Evolutionary conservation across 2,888 invertebrate species (phyloP).

Genomic region (Drosophila fungiperda): DNA sequence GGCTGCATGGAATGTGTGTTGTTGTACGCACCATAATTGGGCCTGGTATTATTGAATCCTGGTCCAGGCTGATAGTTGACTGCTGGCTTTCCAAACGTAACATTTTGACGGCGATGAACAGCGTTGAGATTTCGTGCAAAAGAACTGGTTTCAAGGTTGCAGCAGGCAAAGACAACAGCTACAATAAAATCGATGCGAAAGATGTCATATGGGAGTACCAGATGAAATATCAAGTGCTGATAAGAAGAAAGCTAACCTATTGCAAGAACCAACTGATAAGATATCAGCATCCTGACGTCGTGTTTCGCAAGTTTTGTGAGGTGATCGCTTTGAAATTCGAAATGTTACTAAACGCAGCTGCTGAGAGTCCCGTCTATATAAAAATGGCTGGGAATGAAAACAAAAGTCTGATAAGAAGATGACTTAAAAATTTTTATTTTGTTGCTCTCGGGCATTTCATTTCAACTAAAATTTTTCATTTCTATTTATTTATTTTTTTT

Average conservation of each 20-base stretch:
- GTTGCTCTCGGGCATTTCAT: background rate
- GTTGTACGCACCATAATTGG: slow-evolving; percentile 2
- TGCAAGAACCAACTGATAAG: slow-evolving; percentile 52
- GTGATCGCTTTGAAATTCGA: slow-evolving; percentile 24
- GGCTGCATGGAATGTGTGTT: background rate
- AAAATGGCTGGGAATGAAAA: background rate
- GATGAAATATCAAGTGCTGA: slow-evolving; percentile 6
- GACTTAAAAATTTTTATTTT: background rate
- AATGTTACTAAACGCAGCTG: slow-evolving; percentile 45
- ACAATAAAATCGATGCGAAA: background rate
- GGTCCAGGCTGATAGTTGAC: slow-evolving; percentile 19
- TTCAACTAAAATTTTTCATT: background rate
- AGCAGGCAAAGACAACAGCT: slow-evolving; percentile 47
- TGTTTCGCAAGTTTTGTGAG: slow-evolving; percentile 4
- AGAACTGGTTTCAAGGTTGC: slow-evolving; percentile 31
- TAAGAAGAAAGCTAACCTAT: slow-evolving; percentile 45
- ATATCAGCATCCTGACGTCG: slow-evolving; percentile 43
- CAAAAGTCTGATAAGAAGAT: background rate
- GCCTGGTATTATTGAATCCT: slow-evolving; percentile 13
- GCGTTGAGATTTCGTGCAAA: slow-evolving; percentile 9
- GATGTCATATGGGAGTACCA: slow-evolving; percentile 1
- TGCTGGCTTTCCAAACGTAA: slow-evolving; percentile 41
- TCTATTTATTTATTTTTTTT: background rate
- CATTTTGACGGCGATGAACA: slow-evolving; percentile 33
- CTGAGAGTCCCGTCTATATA: background rate